phyloP scores from a whole-genome alignment of 2,797 vertebrate species.

The Adrianichthys oophorus region DNA sequence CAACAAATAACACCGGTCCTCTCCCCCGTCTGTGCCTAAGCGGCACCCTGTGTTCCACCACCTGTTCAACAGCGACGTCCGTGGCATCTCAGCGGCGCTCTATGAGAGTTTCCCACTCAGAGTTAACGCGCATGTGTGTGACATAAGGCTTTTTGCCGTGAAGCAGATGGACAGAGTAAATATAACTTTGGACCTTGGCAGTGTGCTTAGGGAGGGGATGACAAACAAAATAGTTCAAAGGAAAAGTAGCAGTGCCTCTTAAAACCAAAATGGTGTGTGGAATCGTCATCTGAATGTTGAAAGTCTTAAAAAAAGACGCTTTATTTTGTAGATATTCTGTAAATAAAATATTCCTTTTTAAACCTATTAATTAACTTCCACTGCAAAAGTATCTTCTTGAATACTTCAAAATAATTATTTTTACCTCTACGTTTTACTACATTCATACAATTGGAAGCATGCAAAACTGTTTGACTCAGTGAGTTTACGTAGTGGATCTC shows the following conservation, averaged over 20 bases:
- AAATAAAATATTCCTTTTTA: no score
- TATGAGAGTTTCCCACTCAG: constrained; percentile 26
- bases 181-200: constrained; percentile 44
- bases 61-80: constrained; percentile 54
- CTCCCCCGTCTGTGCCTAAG: constrained; percentile 22
- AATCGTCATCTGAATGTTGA: background rate
- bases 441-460: no score
- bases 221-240: constrained; percentile 21
- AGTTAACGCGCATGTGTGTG: constrained; percentile 13
- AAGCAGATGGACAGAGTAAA: constrained; percentile 61
- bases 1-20: background rate
- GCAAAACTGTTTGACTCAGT: background rate
- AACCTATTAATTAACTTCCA: no score
- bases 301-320: no score
- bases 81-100: constrained; percentile 17
- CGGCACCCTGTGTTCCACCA: constrained; percentile 45
- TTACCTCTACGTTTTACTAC: no score
- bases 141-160: constrained; percentile 18
- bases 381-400: no score
- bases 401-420: no score
- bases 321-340: no score
- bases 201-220: constrained; percentile 5
- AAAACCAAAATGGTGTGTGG: background rate
- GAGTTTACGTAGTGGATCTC: background rate
- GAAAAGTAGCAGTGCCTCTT: background rate